Conservation (phyloP, 1,140 invertebrate species). For the Procambarus clarkii region DNA sequence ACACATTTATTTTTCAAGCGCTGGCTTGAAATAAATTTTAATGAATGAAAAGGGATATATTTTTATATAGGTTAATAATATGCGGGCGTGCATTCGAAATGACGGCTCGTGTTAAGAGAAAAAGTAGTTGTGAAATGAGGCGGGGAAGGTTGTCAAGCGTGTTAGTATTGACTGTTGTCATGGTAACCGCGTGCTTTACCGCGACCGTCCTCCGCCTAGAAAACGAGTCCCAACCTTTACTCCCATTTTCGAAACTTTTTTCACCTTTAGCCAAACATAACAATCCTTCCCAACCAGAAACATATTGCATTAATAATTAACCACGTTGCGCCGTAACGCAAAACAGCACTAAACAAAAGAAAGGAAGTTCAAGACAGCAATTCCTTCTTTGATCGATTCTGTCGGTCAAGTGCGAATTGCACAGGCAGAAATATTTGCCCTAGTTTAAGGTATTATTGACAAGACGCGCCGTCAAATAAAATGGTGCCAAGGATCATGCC, state of each 20-base stretch:
- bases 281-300: too few species aligned
- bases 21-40: not conserved
- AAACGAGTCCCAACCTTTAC: slow-evolving; percentile 47
- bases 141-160: slow-evolving; percentile 16
- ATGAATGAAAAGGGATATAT: slow-evolving; percentile 33
- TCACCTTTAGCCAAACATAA: not conserved
- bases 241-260: not conserved
- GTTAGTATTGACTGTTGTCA: slow-evolving; percentile 67
- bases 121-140: not conserved
- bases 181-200: slow-evolving; percentile 57
- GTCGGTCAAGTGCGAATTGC: not conserved
- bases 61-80: not conserved
- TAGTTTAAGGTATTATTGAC: too few species aligned
- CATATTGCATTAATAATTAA: not conserved
- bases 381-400: not conserved
- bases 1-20: not conserved
- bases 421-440: too few species aligned
- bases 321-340: too few species aligned
- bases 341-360: not conserved
- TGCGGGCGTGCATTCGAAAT: too few species aligned
- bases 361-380: not conserved
- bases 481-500: too few species aligned
- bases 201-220: slow-evolving; percentile 32
- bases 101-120: too few species aligned
- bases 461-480: too few species aligned